phyloP scores from a whole-genome alignment of 2,888 invertebrate species.

The Synergus laeviventris region DNA sequence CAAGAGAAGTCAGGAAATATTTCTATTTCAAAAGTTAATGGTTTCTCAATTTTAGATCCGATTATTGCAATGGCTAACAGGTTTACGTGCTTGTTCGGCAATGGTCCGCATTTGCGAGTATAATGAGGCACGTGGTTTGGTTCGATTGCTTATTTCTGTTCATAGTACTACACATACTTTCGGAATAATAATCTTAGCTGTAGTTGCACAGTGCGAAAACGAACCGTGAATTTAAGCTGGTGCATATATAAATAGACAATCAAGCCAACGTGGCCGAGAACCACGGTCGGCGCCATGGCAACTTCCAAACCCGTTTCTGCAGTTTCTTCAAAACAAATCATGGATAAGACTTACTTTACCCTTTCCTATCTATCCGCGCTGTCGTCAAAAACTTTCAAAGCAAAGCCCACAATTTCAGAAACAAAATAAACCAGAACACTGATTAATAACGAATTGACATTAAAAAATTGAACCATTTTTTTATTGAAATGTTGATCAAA shows the following conservation, averaged over 20 bases:
- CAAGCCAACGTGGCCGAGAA: constrained; percentile 42
- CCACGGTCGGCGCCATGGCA: constrained; percentile 34
- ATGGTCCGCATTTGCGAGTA: constrained; percentile 53
- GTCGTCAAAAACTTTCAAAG: neutral
- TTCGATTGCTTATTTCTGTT: constrained; percentile 49
- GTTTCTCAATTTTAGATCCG: neutral
- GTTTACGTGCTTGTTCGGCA: constrained; percentile 50
- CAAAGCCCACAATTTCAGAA: neutral
- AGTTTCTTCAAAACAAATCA: constrained; percentile 20
- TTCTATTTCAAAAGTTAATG: neutral
- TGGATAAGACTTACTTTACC: neutral
- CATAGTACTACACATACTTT: constrained; percentile 47
- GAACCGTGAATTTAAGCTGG: constrained; percentile 42
- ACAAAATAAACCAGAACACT: neutral
- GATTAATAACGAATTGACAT: no score
- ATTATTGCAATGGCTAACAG: constrained; percentile 6
- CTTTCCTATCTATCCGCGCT: no score
- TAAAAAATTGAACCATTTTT: neutral
- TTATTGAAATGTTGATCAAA: neutral
- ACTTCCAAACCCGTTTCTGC: constrained; percentile 43
- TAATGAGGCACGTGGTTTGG: constrained; percentile 52
- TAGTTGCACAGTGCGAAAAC: constrained; percentile 46
- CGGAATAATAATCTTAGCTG: constrained; percentile 32
- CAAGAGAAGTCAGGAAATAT: neutral
- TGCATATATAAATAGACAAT: constrained; percentile 45